Base-by-base conservation (phyloP, 2,797 vertebrate genomes). In the Melopsittacus undulatus region DNA sequence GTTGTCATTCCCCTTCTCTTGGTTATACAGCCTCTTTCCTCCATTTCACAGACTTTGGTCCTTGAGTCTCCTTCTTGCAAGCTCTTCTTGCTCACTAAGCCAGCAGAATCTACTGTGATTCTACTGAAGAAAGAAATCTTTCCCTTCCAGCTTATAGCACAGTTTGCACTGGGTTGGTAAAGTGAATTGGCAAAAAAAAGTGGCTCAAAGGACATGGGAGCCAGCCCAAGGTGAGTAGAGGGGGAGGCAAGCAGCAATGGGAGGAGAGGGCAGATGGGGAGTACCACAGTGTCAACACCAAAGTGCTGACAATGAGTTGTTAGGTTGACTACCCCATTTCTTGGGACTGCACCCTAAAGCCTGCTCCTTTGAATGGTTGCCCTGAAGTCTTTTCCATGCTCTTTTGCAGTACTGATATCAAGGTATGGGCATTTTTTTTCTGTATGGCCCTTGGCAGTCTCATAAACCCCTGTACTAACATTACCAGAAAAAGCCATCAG, bases 241-340 rank as follows among this genome's bases (percentile, higher is more conserved):
- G 17, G 30, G 21, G 6, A 8, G 2, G 11, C 0, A 0, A 80
- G 42, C 30, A 27, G 13, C 13, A 2, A 0, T 14, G 34, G 26
- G 45, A 85, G 69, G 45, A 82, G 49, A 76, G 34, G 18, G 15
- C 64, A 86, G 34, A 42, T 26, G 64, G 29, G 21, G 42, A 91
- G 34, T 81, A 46, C 64, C 27, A 17, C 29, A 57, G 6, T 42
- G 29, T 59, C 36, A 57, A 48, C 12, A 51, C 11, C 43, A 63
- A 40, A 30, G n/a, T 61, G 26, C 45, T 18, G 30, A 59, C 42
- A 84, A 10, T 16, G 24, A 51, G 13, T 51, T 85, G 10, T 64
- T 54, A 79, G 40, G 26, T 61, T 15, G 11, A 23, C 29, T 93
- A 70, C 7, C 13, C 24, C 36, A 59, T 10, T 20, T 82, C 27